Evolutionary conservation across 2,113 vertebrate species (phyloP), one percentile per base, ranked within the genome.

Genomic region (Passer domesticus): DNA sequence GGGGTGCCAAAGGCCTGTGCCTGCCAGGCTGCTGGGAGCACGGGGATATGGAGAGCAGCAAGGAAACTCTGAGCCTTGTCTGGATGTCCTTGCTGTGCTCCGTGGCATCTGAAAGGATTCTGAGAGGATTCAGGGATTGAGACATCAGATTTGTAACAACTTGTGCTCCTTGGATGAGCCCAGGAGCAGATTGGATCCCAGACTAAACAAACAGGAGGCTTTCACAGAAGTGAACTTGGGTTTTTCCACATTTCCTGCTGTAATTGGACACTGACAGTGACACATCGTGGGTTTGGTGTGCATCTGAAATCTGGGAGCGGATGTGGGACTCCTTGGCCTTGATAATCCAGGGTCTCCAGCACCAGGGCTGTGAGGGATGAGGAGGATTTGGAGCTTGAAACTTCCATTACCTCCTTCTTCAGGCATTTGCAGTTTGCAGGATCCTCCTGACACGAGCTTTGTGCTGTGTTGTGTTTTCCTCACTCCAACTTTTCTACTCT

Each of bases 121-220:
- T 1, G 74, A 4, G 41, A 56, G 93, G 78, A 46, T 62, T 63
- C 23, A 3, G 69, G 76, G 47, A 10, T 39, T 64, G 69, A 58
- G 73, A 58, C 46, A 14, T 17, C 70, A 12, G n/a, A n/a, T 55
- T 20, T 80, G 79, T 68, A 33, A 46, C 53, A 39, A 6, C 5
- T 41, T 9, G 39, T 78, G 55, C 83, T 77, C 37, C 69, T 85
- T 15, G 66, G 70, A 49, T 8, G 23, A 63, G 87, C 23, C 35
- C 56, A 13, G 53, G 35, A 1, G 0, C 77, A 27, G 8, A 24
- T 46, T 46, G 70, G 43, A 91, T 28, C 78, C 74, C 67, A 79
- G 91, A 91, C 84, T 92, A 89, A 94, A 91, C 67, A 90, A 94
- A 80, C 67, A 30, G 66, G 81, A 82, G 81, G 15, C 4, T 74